Percentiles rank a stretch among this genome's conserved stretches.
Evolutionary conservation across 2,888 invertebrate species (phyloP).

Genomic region (Synanthedon formicaeformis): DNA sequence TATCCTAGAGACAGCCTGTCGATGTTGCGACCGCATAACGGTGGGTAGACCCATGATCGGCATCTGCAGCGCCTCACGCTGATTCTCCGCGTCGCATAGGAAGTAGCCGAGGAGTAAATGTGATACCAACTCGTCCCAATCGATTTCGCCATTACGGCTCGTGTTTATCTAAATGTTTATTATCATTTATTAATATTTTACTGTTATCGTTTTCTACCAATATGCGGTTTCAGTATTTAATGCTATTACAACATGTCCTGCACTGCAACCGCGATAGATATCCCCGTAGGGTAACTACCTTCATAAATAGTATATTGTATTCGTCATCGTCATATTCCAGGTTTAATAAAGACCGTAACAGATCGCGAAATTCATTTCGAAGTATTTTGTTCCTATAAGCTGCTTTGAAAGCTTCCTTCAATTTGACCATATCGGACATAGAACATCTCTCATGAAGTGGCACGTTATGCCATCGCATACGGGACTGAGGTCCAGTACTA

Average conservation of each 20-base stretch:
- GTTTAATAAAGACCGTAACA: conserved; percentile 47
- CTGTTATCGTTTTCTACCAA: conserved; percentile 7
- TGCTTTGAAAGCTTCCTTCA: conserved; percentile 55
- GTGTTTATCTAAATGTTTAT: conserved; percentile 62
- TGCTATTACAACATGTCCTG: too few species aligned
- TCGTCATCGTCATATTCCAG: conserved; percentile 70
- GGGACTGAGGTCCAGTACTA: conserved; percentile 26
- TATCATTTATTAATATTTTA: too few species aligned
- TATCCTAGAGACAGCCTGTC: conserved; percentile 75
- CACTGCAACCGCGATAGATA: not conserved
- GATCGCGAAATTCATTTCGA: conserved; percentile 44
- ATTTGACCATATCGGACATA: conserved; percentile 49
- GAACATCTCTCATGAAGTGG: conserved; percentile 53
- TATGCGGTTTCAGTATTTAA: too few species aligned
- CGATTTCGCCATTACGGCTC: conserved; percentile 65
- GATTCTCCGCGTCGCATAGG: conserved; percentile 73
- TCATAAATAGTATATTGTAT: conserved; percentile 72
- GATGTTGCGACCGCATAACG: conserved; percentile 75
- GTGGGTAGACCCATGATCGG: conserved; percentile 73
- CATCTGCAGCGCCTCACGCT: conserved; percentile 71
- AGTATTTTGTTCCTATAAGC: conserved; percentile 49
- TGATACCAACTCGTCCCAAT: conserved; percentile 84
- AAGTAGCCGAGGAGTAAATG: conserved; percentile 81
- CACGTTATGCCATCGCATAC: conserved; percentile 32
- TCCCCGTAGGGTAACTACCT: conserved; percentile 41